These are phyloP conservation scores for Lithosia quadra DNA, from an alignment of 2,888 invertebrate genomes.

Conservation along the genomic window DNA sequence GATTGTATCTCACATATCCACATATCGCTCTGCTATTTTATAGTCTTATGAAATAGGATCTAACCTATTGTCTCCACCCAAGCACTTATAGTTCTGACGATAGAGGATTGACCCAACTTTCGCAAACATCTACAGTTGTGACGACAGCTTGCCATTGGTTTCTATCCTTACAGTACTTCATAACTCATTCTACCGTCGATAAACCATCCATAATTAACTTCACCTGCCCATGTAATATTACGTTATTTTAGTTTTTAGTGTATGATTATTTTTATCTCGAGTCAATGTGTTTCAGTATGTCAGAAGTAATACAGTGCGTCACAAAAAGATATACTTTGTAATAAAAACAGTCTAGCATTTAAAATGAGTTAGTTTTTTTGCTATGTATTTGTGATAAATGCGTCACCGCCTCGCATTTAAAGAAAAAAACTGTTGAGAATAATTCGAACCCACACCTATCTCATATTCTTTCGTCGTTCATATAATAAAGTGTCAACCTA, in stretches of 20 bases:
- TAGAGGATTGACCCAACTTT: no score
- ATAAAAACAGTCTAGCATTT: slow-evolving; percentile 4
- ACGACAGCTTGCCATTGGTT: no score
- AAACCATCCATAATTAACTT: no score
- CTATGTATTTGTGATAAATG: neutral
- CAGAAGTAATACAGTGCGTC: neutral
- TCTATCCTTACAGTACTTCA: no score
- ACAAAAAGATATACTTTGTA: neutral
- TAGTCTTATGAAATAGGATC: no score
- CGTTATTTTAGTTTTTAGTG: neutral
- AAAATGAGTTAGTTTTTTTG: slow-evolving; percentile 1
- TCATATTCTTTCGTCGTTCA: slow-evolving; percentile 13
- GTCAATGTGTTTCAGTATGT: slow-evolving; percentile 1
- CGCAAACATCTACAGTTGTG: no score
- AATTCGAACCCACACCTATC: slow-evolving; percentile 7
- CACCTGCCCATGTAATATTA: neutral
- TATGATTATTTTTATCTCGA: neutral
- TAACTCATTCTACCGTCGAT: no score
- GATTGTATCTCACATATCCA: no score
- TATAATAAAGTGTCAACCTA: slow-evolving; percentile 14
- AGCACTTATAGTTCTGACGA: no score
- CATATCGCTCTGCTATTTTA: no score
- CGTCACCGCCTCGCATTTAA: neutral
- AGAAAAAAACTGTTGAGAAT: neutral
- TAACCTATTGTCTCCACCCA: no score